Evolutionary conservation across 1,140 invertebrate genomes (phyloP), one percentile per base, ranked within the genome.

Genomic region (Sesamia nonagrioides): DNA sequence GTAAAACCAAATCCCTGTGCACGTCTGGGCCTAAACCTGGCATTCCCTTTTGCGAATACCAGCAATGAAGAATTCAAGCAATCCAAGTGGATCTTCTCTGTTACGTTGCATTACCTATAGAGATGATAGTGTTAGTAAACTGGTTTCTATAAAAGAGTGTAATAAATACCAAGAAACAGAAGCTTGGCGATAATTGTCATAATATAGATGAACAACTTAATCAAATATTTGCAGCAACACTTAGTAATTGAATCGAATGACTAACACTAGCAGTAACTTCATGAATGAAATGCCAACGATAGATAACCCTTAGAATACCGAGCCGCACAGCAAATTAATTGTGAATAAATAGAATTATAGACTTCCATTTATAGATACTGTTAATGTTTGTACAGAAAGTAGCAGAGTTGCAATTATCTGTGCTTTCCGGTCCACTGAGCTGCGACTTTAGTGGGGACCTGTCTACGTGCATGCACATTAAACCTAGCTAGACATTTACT

Each of bases 371-470:
- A 78, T 60, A 52, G 66, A 60, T 42, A 50, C 11, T 35, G 21
- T 68, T 50, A 69, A 77, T 66, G 54, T 48, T 35, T 61, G 18
- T 80, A 80, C 76, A 68, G 78, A 80, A 69, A 76, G 33, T 56
- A 35, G 27, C 54, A 21, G 27, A 61, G 54, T 71, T 21, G 72
- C 71, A 85, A 83, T 85, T 85, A 85, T 83, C 82, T 82, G 75
- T 54, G 68, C 48, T 85, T 85, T 85, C 78, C 82, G 77, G 83
- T 84, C 83, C 78, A 77, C 48, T 79, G 83, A 45, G 27, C 52
- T 17, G 27, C 15, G 37, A 61, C 56, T 61, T 58, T 60, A 60
- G 71, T 74, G 56, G 73, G 56, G 58, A 73, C 50, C 35, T 42
- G 71, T 54, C 33, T 54, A n/a, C 71, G 45, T 58, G 68, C 42